A percentile compares a stretch with the other conserved stretches of the same genome.
Conservation (phyloP, 2,113 vertebrate genomes). For the Centropristis striata region DNA sequence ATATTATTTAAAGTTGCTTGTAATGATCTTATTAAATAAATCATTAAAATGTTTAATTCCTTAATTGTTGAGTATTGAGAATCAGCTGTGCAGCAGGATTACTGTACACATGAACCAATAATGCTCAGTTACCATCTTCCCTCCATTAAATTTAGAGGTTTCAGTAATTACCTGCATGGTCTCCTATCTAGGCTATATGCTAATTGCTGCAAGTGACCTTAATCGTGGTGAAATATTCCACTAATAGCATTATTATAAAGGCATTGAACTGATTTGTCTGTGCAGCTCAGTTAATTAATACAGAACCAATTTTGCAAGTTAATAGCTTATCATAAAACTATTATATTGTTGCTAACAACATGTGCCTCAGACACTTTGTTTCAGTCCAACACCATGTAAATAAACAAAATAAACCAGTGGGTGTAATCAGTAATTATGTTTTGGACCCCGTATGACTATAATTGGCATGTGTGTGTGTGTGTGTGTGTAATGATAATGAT, state of each 20-base stretch:
- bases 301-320: slow-evolving; percentile 3
- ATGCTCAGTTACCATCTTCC: slow-evolving; percentile 1
- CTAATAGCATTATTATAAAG: slow-evolving; percentile 32
- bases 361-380: background rate
- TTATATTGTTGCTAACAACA: background rate
- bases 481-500: no score
- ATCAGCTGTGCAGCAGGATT: slow-evolving; percentile 12
- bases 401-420: background rate
- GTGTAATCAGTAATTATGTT: background rate
- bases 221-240: slow-evolving; percentile 10
- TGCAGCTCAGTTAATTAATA: slow-evolving; percentile 32
- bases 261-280: background rate
- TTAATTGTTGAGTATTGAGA: slow-evolving; percentile 14
- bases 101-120: background rate
- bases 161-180: slow-evolving; percentile 17
- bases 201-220: slow-evolving; percentile 42
- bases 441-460: background rate
- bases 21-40: slow-evolving; percentile 1
- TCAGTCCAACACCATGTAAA: background rate
- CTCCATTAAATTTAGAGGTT: background rate
- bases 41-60: background rate
- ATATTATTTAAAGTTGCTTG: background rate
- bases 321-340: background rate
- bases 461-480: background rate
- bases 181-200: slow-evolving; percentile 2